Percentiles rank a stretch among this genome's conserved stretches.
Evolutionary conservation across 2,888 invertebrate genomes (phyloP).

Genomic region (Trimorus sp.): DNA sequence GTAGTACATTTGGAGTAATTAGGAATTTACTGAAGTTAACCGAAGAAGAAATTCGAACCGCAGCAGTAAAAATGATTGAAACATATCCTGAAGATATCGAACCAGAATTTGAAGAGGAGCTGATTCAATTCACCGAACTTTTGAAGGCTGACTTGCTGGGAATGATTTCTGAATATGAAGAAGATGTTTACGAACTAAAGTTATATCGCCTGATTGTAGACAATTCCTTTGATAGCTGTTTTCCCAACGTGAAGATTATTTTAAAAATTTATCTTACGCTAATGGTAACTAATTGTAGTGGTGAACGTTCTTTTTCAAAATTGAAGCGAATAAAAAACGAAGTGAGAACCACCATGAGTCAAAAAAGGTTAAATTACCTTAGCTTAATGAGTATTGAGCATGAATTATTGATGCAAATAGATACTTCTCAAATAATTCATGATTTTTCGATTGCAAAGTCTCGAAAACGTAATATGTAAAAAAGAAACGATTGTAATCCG

Average conservation of each 20-base stretch:
- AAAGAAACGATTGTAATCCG: not conserved
- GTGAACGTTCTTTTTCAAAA: slow-evolving; percentile 39
- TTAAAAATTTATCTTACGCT: slow-evolving; percentile 19
- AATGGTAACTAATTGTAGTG: slow-evolving; percentile 35
- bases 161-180: slow-evolving; percentile 7
- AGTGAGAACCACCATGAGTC: slow-evolving; percentile 21
- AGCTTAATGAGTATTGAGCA: slow-evolving; percentile 21
- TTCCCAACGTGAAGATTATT: slow-evolving; percentile 22
- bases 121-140: slow-evolving; percentile 13
- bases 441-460: slow-evolving; percentile 2
- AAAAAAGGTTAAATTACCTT: slow-evolving; percentile 14
- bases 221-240: slow-evolving; percentile 25
- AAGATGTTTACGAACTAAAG: slow-evolving; percentile 13
- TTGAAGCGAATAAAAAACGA: slow-evolving; percentile 27
- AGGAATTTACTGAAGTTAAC: not conserved
- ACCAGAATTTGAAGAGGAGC: slow-evolving; percentile 7
- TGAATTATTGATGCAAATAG: not conserved
- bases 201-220: slow-evolving; percentile 21
- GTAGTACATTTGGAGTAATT: slow-evolving; percentile 12
- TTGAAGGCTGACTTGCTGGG: slow-evolving; percentile 1
- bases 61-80: slow-evolving; percentile 14
- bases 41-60: slow-evolving; percentile 11
- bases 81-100: slow-evolving; percentile 30
- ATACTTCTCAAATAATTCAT: slow-evolving; percentile 9
- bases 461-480: slow-evolving; percentile 5